Percentiles rank a stretch among this genome's conserved stretches.
Conservation (phyloP, 2,888 invertebrate genomes). For the Mellilla xanthometata region DNA sequence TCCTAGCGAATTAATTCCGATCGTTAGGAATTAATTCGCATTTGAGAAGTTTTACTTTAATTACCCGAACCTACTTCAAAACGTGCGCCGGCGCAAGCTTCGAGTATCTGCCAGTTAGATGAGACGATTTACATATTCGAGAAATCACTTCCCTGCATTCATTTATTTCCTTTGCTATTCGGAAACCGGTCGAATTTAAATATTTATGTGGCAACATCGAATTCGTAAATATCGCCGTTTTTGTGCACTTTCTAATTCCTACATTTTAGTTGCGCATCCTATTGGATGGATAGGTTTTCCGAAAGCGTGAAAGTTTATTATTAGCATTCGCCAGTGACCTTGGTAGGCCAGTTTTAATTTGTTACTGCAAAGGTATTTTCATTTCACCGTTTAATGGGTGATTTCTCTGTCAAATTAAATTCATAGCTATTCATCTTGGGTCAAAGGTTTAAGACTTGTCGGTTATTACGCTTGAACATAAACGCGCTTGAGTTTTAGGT, state of each 20-base stretch:
- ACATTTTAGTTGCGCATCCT: conserved; percentile 17
- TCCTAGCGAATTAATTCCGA: too few species aligned
- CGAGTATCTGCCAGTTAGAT: conserved; percentile 2
- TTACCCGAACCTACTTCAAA: conserved; percentile 8
- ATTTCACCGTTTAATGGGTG: conserved; percentile 2
- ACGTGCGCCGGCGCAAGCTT: not conserved
- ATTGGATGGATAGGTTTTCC: conserved; percentile 12
- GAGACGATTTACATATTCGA: conserved; percentile 28
- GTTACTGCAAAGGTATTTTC: conserved; percentile 3
- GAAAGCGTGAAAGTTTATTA: conserved; percentile 17
- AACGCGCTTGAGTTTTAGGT: too few species aligned
- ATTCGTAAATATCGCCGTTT: conserved; percentile 27
- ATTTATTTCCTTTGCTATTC: conserved; percentile 26
- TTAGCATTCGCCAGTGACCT: conserved; percentile 12
- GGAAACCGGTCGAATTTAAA: conserved; percentile 35
- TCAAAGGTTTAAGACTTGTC: too few species aligned
- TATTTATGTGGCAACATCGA: conserved; percentile 30
- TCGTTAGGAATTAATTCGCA: conserved; percentile 10
- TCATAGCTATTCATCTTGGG: not conserved
- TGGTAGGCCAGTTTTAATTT: conserved; percentile 13
- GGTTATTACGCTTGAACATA: too few species aligned
- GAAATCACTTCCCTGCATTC: conserved; percentile 31
- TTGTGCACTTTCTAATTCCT: conserved; percentile 31
- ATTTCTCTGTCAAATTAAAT: conserved; percentile 2
- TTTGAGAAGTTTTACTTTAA: conserved; percentile 14